These are phyloP conservation scores for Diaphora mendica DNA, from an alignment of 2,888 invertebrate species.

Conservation along the genomic window DNA sequence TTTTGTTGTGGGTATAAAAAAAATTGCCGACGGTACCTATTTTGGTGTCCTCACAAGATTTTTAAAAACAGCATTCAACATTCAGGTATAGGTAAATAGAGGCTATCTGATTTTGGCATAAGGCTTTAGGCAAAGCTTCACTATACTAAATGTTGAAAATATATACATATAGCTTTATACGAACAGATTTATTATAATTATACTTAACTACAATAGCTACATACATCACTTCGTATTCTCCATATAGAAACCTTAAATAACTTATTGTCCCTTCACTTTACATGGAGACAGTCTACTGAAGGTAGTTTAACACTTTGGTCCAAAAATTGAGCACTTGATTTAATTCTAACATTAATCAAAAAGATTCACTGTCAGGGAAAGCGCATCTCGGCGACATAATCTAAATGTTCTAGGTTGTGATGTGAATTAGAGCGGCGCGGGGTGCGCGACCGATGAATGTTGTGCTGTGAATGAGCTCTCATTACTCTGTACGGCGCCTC, in stretches of 20 bases:
- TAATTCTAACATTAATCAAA: slow-evolving; percentile 60
- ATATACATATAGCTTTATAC: neutral
- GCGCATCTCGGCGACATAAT: slow-evolving; percentile 88
- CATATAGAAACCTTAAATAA: slow-evolving; percentile 34
- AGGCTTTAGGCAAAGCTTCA: slow-evolving; percentile 44
- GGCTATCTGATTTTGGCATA: slow-evolving; percentile 46
- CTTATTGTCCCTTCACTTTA: slow-evolving; percentile 43
- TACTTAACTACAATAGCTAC: slow-evolving; percentile 20
- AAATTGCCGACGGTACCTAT: slow-evolving; percentile 32
- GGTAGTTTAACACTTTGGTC: slow-evolving; percentile 80
- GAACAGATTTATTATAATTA: neutral
- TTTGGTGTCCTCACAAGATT: slow-evolving; percentile 31
- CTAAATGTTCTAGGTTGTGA: slow-evolving; percentile 88
- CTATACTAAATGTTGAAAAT: slow-evolving; percentile 28
- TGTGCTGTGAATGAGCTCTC: slow-evolving; percentile 89
- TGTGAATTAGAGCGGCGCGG: slow-evolving; percentile 88
- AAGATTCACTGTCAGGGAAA: slow-evolving; percentile 86
- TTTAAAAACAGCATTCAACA: neutral
- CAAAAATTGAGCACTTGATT: slow-evolving; percentile 82
- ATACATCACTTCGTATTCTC: slow-evolving; percentile 17
- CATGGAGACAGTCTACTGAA: slow-evolving; percentile 53
- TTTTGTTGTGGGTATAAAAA: slow-evolving; percentile 36
- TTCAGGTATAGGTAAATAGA: slow-evolving; percentile 17
- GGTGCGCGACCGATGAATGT: slow-evolving; percentile 84
- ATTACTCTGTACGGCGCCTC: slow-evolving; percentile 81